Conservation (phyloP, 2,797 vertebrate genomes). For the Sorex maritimensis region DNA sequence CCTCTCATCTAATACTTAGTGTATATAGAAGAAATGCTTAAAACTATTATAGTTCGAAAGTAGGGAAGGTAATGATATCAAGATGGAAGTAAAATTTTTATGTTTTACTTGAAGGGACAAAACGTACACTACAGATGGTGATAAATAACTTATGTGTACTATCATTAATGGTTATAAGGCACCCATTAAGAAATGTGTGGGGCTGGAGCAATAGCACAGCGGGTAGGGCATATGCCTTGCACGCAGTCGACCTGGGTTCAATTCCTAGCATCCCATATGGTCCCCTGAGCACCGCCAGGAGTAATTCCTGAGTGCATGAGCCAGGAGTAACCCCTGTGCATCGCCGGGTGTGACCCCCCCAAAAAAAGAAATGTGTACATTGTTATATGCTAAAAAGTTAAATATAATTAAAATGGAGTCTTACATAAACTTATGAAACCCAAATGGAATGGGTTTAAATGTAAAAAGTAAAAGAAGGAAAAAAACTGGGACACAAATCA, state of each 20-base stretch:
- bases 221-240: too few relatives aligned
- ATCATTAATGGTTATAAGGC: background rate
- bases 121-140: background rate
- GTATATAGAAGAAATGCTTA: slow-evolving; percentile 28
- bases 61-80: background rate
- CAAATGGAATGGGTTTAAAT: background rate
- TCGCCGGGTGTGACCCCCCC: too few relatives aligned
- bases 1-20: slow-evolving; percentile 54
- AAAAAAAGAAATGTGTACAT: background rate
- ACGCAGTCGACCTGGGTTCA: too few relatives aligned
- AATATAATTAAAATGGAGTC: slow-evolving; percentile 62
- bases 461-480: slow-evolving; percentile 21
- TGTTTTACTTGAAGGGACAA: slow-evolving; percentile 18
- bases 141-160: slow-evolving; percentile 41
- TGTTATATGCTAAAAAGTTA: slow-evolving; percentile 19
- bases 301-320: too few relatives aligned
- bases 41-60: background rate
- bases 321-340: too few relatives aligned
- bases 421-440: slow-evolving; percentile 46
- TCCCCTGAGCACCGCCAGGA: too few relatives aligned
- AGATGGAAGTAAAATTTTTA: slow-evolving; percentile 42
- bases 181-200: background rate
- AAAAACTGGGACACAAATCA: slow-evolving; percentile 15
- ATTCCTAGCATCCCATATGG: too few relatives aligned
- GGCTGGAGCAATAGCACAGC: too few relatives aligned